Base-by-base conservation (phyloP, 2,113 vertebrate species). In the Cryptotis parvus region DNA sequence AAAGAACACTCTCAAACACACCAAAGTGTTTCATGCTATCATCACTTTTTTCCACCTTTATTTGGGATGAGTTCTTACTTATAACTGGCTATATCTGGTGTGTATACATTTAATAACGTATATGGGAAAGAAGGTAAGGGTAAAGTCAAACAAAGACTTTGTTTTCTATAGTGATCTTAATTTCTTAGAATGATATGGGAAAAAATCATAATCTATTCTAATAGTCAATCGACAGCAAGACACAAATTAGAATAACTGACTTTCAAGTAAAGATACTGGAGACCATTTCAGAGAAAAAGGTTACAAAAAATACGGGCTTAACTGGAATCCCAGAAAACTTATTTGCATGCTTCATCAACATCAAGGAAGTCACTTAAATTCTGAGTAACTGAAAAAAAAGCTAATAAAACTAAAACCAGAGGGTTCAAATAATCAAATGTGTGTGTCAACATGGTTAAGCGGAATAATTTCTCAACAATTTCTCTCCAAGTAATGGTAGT, bases 401-500 rank as follows among this genome's bases (percentile, higher is more conserved):
- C 16, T 39, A 85, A 79, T 73, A 52, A 89, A 41, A 92, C 27
- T 65, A 65, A 74, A n/a, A n/a, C n/a, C n/a, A n/a, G n/a, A 14
- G 52, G 52, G 11, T 55, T 55, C 16, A 55, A 55, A 55, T 55
- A 55, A 55, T 20, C 18, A 55, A 15, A 55, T 55, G 16, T 55
- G 52, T 55, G 8, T 55, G 52, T 55, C 52, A 55, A 55, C 16
- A 55, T 55, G 11, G 87, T 81, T 61, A 69, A 79, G 63, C 31
- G 9, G 12, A 65, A 89, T 66, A 89, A 41, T n/a, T n/a, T n/a
- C n/a, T 89, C 82, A 91, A 86, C 20, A 92, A 84, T 63, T 33
- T 68, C 58, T 74, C 69, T 77, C 20, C 12, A 27, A 37, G 72
- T 63, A 91, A 82, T 58, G 41, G 14, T 55, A 80, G 35, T 65